phyloP scores from a whole-genome alignment of 2,113 vertebrate genomes.

The Lampris incognitus region DNA sequence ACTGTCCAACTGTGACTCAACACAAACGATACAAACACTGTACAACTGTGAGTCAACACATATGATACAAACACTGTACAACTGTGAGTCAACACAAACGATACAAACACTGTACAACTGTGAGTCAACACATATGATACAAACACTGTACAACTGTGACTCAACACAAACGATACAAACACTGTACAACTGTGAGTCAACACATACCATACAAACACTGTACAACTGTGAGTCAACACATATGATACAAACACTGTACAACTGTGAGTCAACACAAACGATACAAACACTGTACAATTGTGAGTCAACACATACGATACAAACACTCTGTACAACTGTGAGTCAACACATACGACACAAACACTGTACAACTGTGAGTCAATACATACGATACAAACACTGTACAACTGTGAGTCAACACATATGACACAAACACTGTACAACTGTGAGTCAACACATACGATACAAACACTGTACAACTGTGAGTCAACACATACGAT shows the following conservation, averaged over 20 bases:
- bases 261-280: background rate
- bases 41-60: background rate
- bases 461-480: conserved; percentile 3
- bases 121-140: background rate
- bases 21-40: conserved; percentile 10
- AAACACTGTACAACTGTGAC: background rate
- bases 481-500: background rate
- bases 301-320: background rate
- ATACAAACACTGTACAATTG: background rate
- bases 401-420: background rate
- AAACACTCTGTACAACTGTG: background rate
- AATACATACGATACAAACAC: no score
- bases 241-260: no score
- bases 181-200: background rate
- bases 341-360: background rate
- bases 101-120: no score
- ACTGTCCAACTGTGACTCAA: background rate
- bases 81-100: no score
- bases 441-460: no score
- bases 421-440: background rate
- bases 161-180: conserved; percentile 4
- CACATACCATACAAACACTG: no score
- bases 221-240: no score
- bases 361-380: no score
- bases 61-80: no score